Evolutionary conservation across 2,113 vertebrate species (phyloP).

Genomic region (Thermophis baileyi): DNA sequence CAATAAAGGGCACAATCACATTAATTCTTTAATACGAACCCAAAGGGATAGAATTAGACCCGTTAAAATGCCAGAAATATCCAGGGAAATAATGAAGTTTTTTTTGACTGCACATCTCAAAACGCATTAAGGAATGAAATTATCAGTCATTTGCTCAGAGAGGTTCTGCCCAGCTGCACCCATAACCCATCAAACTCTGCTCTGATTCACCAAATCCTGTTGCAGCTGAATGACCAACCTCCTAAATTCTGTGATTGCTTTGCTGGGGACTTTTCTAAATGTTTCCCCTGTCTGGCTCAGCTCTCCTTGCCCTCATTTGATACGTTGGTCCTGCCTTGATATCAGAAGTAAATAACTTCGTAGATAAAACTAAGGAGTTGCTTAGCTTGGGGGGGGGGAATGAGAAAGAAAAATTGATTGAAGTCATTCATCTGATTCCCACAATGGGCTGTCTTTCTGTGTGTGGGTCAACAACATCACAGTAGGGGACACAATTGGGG

Average conservation of each 20-base stretch:
- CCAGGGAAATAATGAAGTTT: background rate
- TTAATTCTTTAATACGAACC: background rate
- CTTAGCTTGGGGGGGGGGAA: background rate
- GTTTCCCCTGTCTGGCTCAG: background rate
- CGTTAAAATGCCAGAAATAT: background rate
- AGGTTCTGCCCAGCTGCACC: background rate
- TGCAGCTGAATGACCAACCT: background rate
- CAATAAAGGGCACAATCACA: background rate
- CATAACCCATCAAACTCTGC: background rate
- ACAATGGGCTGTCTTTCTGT: background rate
- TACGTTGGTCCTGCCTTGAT: background rate
- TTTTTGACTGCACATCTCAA: background rate
- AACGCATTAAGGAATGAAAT: background rate
- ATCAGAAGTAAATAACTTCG: background rate
- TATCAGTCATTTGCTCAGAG: background rate
- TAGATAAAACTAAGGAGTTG: slow-evolving; percentile 36
- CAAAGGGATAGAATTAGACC: background rate
- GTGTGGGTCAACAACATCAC: background rate
- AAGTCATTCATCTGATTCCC: slow-evolving; percentile 8
- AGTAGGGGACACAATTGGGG: background rate
- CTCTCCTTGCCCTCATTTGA: background rate
- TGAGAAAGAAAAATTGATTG: slow-evolving; percentile 25
- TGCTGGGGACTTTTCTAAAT: background rate
- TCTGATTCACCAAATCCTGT: background rate
- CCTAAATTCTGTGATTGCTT: background rate